These are phyloP conservation scores for Microplitis manilae DNA, from an alignment of 2,888 invertebrate species.

Conservation along the genomic window DNA sequence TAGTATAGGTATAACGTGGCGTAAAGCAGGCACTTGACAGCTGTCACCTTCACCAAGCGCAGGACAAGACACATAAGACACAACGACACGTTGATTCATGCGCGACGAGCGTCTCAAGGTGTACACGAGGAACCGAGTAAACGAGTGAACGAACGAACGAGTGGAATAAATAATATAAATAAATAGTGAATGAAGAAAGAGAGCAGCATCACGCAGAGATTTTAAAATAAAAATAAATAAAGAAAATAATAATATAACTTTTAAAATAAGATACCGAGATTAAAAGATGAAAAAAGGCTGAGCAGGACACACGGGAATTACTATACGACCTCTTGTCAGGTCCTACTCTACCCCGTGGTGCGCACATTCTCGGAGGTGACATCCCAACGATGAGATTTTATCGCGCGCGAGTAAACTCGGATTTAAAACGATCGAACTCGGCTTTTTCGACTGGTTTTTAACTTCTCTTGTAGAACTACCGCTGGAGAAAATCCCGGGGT, in stretches of 20 bases:
- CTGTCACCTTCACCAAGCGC: conserved; percentile 66
- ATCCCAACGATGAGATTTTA: conserved; percentile 60
- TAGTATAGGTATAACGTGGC: conserved; percentile 31
- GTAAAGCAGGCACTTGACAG: conserved; percentile 63
- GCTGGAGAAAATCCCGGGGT: not conserved
- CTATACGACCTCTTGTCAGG: conserved; percentile 68
- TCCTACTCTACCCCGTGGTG: conserved; percentile 55
- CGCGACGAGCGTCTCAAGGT: conserved; percentile 46
- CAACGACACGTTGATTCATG: conserved; percentile 67
- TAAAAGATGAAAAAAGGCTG: conserved; percentile 19
- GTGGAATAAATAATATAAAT: not conserved
- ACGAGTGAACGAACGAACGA: conserved; percentile 24
- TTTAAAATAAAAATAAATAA: conserved; percentile 16
- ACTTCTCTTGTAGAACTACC: too few species aligned
- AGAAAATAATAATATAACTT: conserved; percentile 3
- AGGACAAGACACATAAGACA: conserved; percentile 67
- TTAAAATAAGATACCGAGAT: conserved; percentile 1
- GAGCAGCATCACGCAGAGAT: conserved; percentile 11
- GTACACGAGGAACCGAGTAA: conserved; percentile 11
- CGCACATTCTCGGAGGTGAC: conserved; percentile 64
- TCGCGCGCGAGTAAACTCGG: conserved; percentile 50
- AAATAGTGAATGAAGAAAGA: conserved; percentile 27
- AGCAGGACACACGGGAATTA: conserved; percentile 44
- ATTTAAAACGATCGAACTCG: conserved; percentile 37
- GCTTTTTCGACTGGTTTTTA: conserved; percentile 24